A percentile compares a stretch with the other conserved stretches of the same genome.
Conservation (phyloP, 2,888 invertebrate genomes). For the Clunio marinus region DNA sequence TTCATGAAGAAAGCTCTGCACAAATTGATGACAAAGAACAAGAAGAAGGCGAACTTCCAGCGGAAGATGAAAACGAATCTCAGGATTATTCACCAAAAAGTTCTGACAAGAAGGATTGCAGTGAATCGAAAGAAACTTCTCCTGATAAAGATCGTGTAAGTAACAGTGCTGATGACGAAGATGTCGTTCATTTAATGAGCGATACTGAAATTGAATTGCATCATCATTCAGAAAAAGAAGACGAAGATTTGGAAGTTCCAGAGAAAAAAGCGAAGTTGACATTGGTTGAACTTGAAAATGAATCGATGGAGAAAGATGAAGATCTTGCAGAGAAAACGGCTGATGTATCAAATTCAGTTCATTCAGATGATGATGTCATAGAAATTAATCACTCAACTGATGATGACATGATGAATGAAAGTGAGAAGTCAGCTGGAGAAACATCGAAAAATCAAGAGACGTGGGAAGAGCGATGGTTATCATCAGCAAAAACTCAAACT, state of each 20-base stretch:
- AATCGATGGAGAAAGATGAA: neutral
- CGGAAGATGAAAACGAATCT: neutral
- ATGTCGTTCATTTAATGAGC: constrained; percentile 14
- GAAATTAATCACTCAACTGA: constrained; percentile 29
- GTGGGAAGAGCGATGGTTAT: constrained; percentile 59
- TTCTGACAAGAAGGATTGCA: neutral
- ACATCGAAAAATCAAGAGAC: constrained; percentile 51
- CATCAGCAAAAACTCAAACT: constrained; percentile 58
- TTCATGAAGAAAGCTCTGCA: neutral
- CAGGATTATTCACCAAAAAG: neutral
- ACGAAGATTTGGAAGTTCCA: neutral
- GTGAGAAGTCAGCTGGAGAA: constrained; percentile 47
- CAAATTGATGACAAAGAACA: too few relatives aligned
- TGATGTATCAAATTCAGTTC: neutral
- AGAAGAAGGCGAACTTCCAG: too few relatives aligned
- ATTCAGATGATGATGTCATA: constrained; percentile 20
- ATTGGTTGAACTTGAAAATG: neutral
- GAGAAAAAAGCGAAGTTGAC: neutral
- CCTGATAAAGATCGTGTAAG: constrained; percentile 48
- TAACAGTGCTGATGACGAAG: neutral
- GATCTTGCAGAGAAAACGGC: neutral
- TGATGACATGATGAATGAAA: constrained; percentile 22
- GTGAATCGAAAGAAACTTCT: neutral
- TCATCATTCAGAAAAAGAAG: neutral
- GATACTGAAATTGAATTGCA: constrained; percentile 6